Conservation (phyloP, 2,113 vertebrate genomes). For the Cinclus mexicanus region DNA sequence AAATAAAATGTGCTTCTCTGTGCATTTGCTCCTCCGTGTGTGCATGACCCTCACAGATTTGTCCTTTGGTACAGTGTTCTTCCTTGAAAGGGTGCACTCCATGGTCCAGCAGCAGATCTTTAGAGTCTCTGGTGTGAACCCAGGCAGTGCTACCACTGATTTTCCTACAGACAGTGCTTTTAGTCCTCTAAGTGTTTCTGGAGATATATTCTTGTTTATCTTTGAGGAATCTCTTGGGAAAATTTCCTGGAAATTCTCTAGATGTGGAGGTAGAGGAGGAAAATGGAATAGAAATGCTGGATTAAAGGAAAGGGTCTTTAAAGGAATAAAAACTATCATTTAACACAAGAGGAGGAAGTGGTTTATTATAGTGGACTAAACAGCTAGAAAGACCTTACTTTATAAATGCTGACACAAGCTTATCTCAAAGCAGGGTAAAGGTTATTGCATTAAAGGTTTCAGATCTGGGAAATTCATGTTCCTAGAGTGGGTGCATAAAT, state of each 20-base stretch:
- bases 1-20: not conserved
- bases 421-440: slow-evolving; percentile 12
- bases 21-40: not conserved
- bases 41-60: not conserved
- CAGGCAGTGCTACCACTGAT: not conserved
- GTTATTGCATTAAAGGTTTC: slow-evolving; percentile 21
- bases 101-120: not conserved
- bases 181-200: not conserved
- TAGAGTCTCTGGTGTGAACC: not conserved
- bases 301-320: not conserved
- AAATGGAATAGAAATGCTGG: not conserved
- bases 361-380: not conserved
- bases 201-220: not conserved
- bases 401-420: not conserved
- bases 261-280: not conserved
- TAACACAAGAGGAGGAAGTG: not conserved
- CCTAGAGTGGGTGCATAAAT: not conserved
- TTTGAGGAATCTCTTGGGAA: not conserved
- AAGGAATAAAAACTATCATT: not conserved
- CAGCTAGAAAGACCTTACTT: not conserved
- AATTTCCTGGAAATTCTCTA: not conserved
- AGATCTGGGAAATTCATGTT: slow-evolving; percentile 14
- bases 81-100: not conserved
- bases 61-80: not conserved
- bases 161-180: not conserved